Base-by-base conservation (phyloP, 2,888 invertebrate species). In the Spodoptera picta region DNA sequence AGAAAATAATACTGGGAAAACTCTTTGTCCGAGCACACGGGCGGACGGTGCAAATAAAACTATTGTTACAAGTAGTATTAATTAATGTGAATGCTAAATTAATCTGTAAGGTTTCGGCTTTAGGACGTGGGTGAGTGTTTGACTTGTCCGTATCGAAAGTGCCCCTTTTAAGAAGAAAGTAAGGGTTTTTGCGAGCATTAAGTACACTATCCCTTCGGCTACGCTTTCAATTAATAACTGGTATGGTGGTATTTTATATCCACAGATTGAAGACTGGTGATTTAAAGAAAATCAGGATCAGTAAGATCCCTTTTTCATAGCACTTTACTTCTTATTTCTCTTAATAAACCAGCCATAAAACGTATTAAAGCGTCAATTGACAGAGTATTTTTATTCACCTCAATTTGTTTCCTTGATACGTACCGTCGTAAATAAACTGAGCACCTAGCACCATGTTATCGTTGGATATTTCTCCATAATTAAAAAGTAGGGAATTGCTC, bases 21-120 rank as follows among this genome's bases (percentile, higher is more conserved):
- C 88, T 90, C 91, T 90, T 91, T 91, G 90, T 89, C 82, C 75
- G 61, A 67, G 70, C 79, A 83, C 79, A 83, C 80, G 83, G 81
- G 80, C 72, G 80, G 83, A 66, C 73, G 81, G 83, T 70, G 87
- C 87, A 92, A 91, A 91, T 90, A 90, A 87, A 92, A 92, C 90
- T 90, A 91, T 90, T 90, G 89, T 88, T 85, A 83, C 82, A 75
- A 78, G 81, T 81, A 82, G 84, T 87, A 88, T 88, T 90, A 91
- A 92, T 92, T 90, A 90, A 90, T 86, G 84, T 84, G 84, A 87
- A 90, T 89, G 83, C 83, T 86, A 84, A 86, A 90, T 88, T 83
- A 85, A 85, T 87, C 81, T 81, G 76, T 67, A 77, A 82, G 83
- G 85, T 83, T 78, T 75, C 63, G 74, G 75, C 78, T 83, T 76